A percentile compares a stretch with the other conserved stretches of the same genome.
Conservation (phyloP, 2,113 vertebrate genomes). For the Thalassarche chlororhynchos region DNA sequence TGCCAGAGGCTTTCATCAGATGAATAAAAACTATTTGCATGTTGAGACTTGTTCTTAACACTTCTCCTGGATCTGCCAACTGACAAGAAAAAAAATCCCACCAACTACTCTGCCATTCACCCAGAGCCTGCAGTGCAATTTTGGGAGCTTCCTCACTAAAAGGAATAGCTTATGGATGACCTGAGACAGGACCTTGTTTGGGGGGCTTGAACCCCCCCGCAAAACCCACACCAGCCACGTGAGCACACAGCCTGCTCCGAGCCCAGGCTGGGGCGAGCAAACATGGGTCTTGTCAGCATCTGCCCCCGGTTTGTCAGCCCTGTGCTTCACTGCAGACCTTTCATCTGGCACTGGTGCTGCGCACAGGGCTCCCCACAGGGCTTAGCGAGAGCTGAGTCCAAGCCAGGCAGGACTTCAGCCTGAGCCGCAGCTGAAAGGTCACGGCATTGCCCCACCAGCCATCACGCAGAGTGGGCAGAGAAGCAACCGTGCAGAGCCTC, state of each 20-base stretch:
- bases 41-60: neutral
- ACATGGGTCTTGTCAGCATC: neutral
- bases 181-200: neutral
- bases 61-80: neutral
- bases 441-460: neutral
- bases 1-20: neutral
- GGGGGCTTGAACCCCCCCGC: too few species aligned
- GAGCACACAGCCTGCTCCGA: fast-evolving
- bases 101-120: neutral
- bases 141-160: neutral
- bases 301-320: neutral
- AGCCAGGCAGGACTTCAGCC: neutral
- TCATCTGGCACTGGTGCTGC: neutral
- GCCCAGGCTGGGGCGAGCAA: neutral
- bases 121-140: neutral
- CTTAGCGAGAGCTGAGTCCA: neutral
- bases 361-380: neutral
- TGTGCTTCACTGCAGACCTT: neutral
- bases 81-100: neutral
- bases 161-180: neutral
- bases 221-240: neutral
- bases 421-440: neutral
- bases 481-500: neutral
- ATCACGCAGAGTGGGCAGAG: neutral
- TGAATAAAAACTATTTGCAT: neutral